These are phyloP conservation scores for Typhlichthys subterraneus DNA, from an alignment of 2,797 vertebrate species.

Conservation along the genomic window DNA sequence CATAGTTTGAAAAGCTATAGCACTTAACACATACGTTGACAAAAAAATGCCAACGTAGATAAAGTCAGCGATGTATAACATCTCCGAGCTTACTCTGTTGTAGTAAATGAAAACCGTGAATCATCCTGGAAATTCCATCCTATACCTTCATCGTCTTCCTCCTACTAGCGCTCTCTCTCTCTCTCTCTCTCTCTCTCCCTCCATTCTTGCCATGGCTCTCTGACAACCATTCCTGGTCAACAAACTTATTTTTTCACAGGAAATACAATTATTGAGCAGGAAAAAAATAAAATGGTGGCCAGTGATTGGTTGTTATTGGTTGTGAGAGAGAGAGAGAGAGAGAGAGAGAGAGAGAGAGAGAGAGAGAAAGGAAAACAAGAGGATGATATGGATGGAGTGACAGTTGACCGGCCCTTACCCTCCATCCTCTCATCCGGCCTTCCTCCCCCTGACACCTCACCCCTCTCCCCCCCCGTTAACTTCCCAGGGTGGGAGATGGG, in stretches of 20 bases:
- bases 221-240: no score
- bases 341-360: background rate
- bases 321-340: background rate
- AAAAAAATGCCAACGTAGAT: background rate
- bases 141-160: background rate
- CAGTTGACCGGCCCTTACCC: background rate
- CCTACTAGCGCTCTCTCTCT: background rate
- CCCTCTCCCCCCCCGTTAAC: background rate
- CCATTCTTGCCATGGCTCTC: no score
- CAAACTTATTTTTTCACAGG: no score
- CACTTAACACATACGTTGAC: no score
- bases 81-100: no score
- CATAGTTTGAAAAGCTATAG: no score
- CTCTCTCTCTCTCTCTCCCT: no score
- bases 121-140: no score
- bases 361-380: background rate
- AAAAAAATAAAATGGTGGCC: background rate
- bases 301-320: background rate
- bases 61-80: conserved; percentile 11
- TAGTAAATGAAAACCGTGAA: no score
- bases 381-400: background rate
- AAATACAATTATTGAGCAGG: background rate
- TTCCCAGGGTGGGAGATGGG: background rate
- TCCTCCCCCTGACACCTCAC: background rate
- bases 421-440: background rate